Percentiles rank a stretch among this genome's conserved stretches.
These are phyloP conservation scores for Urocitellus parryii DNA, from an alignment of 2,113 vertebrate genomes.

Conservation along the genomic window DNA sequence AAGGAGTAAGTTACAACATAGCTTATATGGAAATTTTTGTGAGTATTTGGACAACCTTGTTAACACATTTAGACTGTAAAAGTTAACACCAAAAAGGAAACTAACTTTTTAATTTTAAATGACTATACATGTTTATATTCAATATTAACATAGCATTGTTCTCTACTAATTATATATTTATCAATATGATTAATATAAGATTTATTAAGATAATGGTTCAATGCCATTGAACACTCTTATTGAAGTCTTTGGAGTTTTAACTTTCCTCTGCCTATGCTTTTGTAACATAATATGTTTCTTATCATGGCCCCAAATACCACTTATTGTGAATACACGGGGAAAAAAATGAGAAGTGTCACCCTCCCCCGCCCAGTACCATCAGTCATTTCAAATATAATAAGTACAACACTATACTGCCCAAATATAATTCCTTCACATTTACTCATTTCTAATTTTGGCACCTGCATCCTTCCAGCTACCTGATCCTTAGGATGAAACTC, in stretches of 20 bases:
- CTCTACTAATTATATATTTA: background rate
- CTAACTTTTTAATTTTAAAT: background rate
- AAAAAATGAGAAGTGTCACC: background rate
- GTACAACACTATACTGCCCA: background rate
- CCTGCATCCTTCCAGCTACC: background rate
- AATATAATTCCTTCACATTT: background rate
- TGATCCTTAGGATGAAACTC: no score
- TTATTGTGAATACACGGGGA: background rate
- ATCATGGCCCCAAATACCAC: background rate
- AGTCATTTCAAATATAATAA: background rate
- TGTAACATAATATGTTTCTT: no score
- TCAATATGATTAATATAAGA: background rate
- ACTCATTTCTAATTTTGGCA: background rate
- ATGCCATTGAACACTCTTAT: background rate
- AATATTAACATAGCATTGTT: background rate
- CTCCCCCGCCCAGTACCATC: accelerated
- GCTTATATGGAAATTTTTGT: background rate
- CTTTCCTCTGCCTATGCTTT: background rate
- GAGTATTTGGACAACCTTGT: background rate
- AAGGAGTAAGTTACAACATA: background rate
- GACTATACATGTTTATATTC: background rate
- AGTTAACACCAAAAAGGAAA: background rate
- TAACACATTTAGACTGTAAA: background rate
- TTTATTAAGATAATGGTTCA: background rate
- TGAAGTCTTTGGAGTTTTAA: background rate